Base-by-base conservation (phyloP, 2,113 vertebrate species). In the Lampris incognitus region DNA sequence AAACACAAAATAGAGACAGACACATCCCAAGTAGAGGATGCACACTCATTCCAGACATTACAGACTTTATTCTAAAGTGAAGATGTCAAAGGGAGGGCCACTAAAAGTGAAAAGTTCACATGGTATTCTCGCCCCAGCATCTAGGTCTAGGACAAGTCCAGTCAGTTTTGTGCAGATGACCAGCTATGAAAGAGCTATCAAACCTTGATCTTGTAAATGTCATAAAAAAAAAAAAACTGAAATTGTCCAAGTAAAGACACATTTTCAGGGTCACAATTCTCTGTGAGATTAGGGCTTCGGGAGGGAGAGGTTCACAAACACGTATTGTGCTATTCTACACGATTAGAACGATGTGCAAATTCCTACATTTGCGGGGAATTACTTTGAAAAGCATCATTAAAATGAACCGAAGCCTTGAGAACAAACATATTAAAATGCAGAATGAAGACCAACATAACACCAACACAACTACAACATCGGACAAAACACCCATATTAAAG, bases 401-500 rank as follows among this genome's bases (percentile, higher is more conserved):
- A 72, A 63, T 52, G 62, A 24, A 36, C 3, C 74, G 64, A n/a
- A 36, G 42, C 57, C 9, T 76, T 78, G 40, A 60, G 46, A 76
- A 69, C 50, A 57, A 24, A 52, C 8, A 70, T 57, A 70, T 57
- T 76, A 39, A 66, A 74, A 84, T 65, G 37, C 56, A 57, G 41
- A 60, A 62, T 41, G 11, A 62, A 72, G 9, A 72, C 76, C 60
- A 67, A 57, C 42, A 10, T 39, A 62, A 84, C 41, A 9, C 37
- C 71, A 65, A 67, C 37, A 6, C 36, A 13, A 69, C 62, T 51
- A 56, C 51, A 57, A 13, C 70, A 65, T 79, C 63, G 52, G 37
- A 81, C 64, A 87, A 83, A 80, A 86, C 72, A 13, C 80, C 86
- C 62, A 85, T 76, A 81, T 76, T 40, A 85, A 74, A 79, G 10